Evolutionary conservation across 2,113 vertebrate species (phyloP), one percentile per base, ranked within the genome.

Genomic region (Australoheros scitulus): DNA sequence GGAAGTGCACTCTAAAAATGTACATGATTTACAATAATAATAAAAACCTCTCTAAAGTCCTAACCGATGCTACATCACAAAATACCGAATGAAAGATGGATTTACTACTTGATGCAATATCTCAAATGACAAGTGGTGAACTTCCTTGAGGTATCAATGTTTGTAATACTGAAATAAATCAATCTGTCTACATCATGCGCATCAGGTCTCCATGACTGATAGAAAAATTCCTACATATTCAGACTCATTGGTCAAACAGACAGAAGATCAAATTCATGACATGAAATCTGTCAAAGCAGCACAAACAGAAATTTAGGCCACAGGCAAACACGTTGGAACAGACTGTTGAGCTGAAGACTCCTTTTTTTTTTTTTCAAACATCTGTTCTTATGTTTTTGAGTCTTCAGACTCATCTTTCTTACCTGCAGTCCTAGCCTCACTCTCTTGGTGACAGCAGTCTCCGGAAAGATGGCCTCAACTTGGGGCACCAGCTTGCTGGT

Each of bases 381-480:
- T 32, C 65, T 70, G 65, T 29, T 70, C 50, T 29, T 72, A 32
- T 74, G 2, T 77, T 70, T 74, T 26, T 78, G 24, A 58, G 22
- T 82, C 18, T 24, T 58, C 43, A 56, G 76, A 29, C n/a, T 70
- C 24, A 22, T 74, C 56, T 80, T 38, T 68, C 85, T 96, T 92
- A 99, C 98, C 97, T 99, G 98, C 60, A 99, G 93, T 20, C 97
- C 97, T 85, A 99, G 94, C 80, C 96, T 97, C 80, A 99, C 98
- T 94, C 87, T 94, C 90, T 99, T 99, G 89, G 97, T 99, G 89
- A 99, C 98, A 0, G 98, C 98, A 0, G 97, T 96, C 56, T 97
- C 97, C 0, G 98, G 98, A 92, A 99, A 99, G 13, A 97, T 99
- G 55, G 98, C 97, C 82, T 98, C 97, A 3, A 99, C 98, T 63